Evolutionary conservation across 2,113 vertebrate genomes (phyloP).

Genomic region (Suricata suricatta): DNA sequence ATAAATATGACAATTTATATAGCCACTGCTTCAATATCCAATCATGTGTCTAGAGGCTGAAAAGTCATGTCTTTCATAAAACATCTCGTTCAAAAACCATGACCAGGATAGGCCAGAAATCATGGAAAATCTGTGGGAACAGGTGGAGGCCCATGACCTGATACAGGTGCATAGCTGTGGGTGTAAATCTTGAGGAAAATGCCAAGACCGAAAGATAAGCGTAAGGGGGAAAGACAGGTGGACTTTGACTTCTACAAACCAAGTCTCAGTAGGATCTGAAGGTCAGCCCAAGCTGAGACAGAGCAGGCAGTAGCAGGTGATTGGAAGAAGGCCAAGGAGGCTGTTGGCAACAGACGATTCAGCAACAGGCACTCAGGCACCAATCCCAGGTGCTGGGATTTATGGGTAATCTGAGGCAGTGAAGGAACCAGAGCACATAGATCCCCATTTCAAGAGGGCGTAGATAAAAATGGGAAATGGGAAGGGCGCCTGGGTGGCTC

Average conservation of each 20-base stretch:
- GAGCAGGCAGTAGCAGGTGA: background rate
- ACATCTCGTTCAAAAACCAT: background rate
- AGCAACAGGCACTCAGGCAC: background rate
- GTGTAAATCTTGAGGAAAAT: background rate
- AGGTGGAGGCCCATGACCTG: background rate
- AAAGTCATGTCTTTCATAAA: background rate
- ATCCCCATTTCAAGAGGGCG: background rate
- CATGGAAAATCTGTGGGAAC: background rate
- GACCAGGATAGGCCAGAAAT: background rate
- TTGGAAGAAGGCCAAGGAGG: background rate
- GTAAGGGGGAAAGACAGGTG: background rate
- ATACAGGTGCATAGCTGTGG: background rate
- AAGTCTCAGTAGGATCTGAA: background rate
- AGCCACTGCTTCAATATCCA: background rate
- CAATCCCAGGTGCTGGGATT: background rate
- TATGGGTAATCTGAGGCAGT: background rate
- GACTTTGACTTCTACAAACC: background rate
- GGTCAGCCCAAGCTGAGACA: background rate
- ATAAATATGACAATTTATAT: background rate
- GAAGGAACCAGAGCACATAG: background rate
- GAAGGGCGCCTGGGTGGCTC: no score
- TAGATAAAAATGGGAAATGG: background rate
- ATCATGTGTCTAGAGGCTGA: background rate
- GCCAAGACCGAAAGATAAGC: background rate
- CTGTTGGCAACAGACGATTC: background rate